These are phyloP conservation scores for Oncorhynchus kisutch DNA, from an alignment of 2,113 vertebrate genomes.

Conservation along the genomic window DNA sequence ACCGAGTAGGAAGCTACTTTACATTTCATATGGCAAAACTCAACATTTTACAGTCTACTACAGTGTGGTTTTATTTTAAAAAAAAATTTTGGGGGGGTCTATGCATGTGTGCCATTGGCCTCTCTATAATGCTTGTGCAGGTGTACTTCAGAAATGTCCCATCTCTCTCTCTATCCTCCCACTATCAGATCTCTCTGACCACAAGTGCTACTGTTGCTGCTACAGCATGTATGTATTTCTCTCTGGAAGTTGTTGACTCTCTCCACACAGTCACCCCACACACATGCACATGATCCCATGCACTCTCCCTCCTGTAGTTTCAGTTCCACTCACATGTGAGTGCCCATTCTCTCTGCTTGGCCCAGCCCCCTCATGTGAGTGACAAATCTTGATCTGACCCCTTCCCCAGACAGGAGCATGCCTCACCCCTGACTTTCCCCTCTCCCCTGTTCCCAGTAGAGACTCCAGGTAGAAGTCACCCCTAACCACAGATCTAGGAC, in stretches of 20 bases:
- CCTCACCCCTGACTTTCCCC: background rate
- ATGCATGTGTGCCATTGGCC: background rate
- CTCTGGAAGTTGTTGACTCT: conserved; percentile 39
- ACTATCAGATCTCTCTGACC: background rate
- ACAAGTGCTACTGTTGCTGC: conserved; percentile 19
- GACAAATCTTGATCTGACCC: conserved; percentile 39
- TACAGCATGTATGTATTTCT: conserved; percentile 28
- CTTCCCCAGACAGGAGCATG: conserved; percentile 12
- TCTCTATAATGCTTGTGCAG: no score
- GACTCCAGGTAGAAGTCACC: no score
- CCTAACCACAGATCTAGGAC: no score
- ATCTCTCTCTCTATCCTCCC: conserved; percentile 14
- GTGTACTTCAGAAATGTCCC: background rate
- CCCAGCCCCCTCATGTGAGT: conserved; percentile 12
- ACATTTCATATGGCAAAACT: background rate
- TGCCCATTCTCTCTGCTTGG: conserved; percentile 7
- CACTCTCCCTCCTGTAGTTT: background rate
- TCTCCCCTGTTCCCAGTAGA: background rate
- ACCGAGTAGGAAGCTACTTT: background rate
- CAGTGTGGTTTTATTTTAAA: background rate
- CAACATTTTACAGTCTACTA: no score
- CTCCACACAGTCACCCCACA: conserved; percentile 14
- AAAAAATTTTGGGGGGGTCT: no score
- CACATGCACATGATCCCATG: conserved; percentile 35
- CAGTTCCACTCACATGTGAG: conserved; percentile 32